Evolutionary conservation across 2,888 invertebrate species (phyloP).

Genomic region (Coelogynopora nodosa): DNA sequence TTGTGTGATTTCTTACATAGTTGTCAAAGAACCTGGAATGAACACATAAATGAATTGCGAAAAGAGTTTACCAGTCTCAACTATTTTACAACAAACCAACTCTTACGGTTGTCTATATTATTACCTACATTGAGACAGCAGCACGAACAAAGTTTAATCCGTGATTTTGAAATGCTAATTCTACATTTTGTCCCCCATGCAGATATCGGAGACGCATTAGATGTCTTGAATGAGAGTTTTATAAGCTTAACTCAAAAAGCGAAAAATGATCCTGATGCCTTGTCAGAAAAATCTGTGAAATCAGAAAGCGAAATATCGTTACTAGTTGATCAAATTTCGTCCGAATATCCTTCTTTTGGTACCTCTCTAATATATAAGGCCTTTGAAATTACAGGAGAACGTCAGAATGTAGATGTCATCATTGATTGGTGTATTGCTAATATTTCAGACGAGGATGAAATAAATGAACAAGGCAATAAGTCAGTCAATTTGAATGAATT

Average conservation of each 20-base stretch:
- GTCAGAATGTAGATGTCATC: neutral
- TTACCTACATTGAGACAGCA: neutral
- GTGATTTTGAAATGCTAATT: neutral
- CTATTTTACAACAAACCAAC: conserved; percentile 18
- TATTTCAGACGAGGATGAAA: neutral
- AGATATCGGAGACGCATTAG: neutral
- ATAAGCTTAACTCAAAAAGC: no score
- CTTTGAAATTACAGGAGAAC: neutral
- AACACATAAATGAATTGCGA: neutral
- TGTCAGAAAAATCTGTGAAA: neutral
- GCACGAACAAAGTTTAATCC: neutral
- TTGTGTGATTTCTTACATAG: neutral
- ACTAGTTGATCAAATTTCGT: neutral
- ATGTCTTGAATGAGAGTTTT: neutral
- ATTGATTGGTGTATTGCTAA: neutral
- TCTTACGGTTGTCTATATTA: neutral
- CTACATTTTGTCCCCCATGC: neutral
- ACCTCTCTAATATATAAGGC: neutral
- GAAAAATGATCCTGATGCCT: neutral
- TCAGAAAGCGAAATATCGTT: neutral
- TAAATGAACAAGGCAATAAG: neutral
- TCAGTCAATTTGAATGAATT: neutral
- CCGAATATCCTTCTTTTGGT: neutral
- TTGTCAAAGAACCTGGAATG: neutral
- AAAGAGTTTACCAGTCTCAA: neutral